These are phyloP conservation scores for Leptopilina clavipes DNA, from an alignment of 1,140 invertebrate genomes.

Conservation along the genomic window DNA sequence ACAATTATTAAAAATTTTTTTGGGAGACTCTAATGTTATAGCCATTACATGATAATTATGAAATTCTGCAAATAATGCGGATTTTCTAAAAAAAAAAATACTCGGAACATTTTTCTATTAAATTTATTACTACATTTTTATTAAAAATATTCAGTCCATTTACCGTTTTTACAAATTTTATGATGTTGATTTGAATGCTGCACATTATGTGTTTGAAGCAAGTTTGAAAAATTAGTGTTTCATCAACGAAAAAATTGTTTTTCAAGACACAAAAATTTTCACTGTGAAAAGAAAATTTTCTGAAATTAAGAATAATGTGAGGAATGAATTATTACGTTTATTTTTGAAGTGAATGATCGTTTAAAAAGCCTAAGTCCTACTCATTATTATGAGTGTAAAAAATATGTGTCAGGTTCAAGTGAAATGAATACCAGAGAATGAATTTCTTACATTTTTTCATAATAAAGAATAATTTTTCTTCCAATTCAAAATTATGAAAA, in stretches of 20 bases:
- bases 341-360: conserved; percentile 35
- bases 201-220: no score
- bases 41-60: not conserved
- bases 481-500: no score
- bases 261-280: not conserved
- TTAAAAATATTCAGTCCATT: not conserved
- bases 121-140: conserved; percentile 35
- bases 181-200: no score
- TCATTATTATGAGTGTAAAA: not conserved
- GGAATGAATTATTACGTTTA: not conserved
- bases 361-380: not conserved
- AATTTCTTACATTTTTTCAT: no score
- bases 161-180: no score
- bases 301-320: not conserved
- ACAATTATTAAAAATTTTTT: not conserved
- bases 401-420: not conserved
- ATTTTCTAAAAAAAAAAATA: not conserved
- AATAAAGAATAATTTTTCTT: no score
- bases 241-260: not conserved
- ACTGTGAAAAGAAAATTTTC: no score
- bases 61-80: not conserved
- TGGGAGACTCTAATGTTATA: not conserved
- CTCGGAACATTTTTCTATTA: conserved; percentile 30
- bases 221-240: no score
- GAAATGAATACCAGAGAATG: not conserved